A percentile compares a stretch with the other conserved stretches of the same genome.
Conservation (phyloP, 2,888 invertebrate genomes). For the Sarcophaga carnaria region DNA sequence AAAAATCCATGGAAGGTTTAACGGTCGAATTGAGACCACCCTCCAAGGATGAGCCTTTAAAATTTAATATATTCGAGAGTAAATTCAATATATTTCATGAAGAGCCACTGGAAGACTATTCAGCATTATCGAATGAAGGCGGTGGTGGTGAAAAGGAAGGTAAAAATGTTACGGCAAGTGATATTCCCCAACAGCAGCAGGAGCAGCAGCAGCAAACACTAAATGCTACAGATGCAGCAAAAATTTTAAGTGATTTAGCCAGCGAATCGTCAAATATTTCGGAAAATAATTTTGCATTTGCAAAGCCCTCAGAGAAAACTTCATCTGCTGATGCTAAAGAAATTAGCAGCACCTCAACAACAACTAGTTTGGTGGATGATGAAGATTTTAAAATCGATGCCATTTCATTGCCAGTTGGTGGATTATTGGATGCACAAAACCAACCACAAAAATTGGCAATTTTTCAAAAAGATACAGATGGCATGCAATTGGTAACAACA, state of each 20-base stretch:
- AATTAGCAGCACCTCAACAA: constrained; percentile 27
- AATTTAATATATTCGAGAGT: constrained; percentile 80
- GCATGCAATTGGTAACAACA: constrained; percentile 74
- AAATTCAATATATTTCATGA: constrained; percentile 75
- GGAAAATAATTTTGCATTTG: constrained; percentile 5
- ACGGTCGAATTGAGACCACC: constrained; percentile 69
- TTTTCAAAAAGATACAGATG: constrained; percentile 67
- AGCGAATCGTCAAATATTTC: constrained; percentile 44
- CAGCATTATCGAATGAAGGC: constrained; percentile 51
- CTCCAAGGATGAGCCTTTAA: constrained; percentile 78
- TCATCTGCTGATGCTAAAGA: constrained; percentile 31
- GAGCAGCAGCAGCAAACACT: background rate
- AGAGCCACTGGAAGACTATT: constrained; percentile 64
- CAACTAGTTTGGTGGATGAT: constrained; percentile 61
- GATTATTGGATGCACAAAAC: background rate
- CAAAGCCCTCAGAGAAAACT: background rate
- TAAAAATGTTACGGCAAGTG: background rate
- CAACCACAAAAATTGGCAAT: constrained; percentile 49
- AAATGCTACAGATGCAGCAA: background rate
- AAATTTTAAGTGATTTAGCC: constrained; percentile 37
- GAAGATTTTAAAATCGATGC: constrained; percentile 74
- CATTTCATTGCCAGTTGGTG: constrained; percentile 76
- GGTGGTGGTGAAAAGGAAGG: constrained; percentile 8
- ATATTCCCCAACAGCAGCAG: background rate
- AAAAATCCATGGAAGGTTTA: constrained; percentile 34